Base-by-base conservation (phyloP, 1,140 invertebrate species). In the Carposina sasakii region DNA sequence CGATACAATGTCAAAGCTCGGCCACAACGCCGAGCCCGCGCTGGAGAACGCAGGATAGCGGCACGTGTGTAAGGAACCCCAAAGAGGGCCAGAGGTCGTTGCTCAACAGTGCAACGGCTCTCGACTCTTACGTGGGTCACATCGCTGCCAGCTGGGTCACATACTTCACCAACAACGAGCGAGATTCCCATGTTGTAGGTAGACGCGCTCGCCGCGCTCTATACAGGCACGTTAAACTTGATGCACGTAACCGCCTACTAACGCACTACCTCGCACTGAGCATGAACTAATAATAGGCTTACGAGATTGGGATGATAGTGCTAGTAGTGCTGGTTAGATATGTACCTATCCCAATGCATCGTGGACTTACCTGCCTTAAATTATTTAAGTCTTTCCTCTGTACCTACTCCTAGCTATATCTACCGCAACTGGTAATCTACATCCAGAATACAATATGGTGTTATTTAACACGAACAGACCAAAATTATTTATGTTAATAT, bases 51-150 rank as follows among this genome's bases (percentile, higher is more conserved):
- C n/a, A n/a, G n/a, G 54, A 22, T 10, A 57, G 30, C 5, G 59
- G 55, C 15, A 63, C 55, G 9, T 84, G 81, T 45, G 62, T 79
- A 43, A 53, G 73, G 26, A 67, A 77, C 52, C 66, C 71, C n/a
- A 57, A 65, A 39, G 62, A 62, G 37, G 64, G 61, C 1, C 67
- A 70, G 54, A 60, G 60, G 34, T 66, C 71, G 12, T 46, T 83
- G 34, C 54, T 74, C 34, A 76, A 73, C 49, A 63, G 73, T 22
- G 76, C 72, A 1, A 84, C 75, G 2, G 72, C 67, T 13, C 65
- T 84, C 24, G 81, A 82, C 54, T 72, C 76, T 1, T 84, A 84
- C 54, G 57, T 84, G 31, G 82, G 82, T 53, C 68, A 72, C 68
- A 71, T 81, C 24, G 65, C 69, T 1, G 81, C 76, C 20, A 76